phyloP scores from a whole-genome alignment of 2,113 vertebrate species.

The Perca fluviatilis region DNA sequence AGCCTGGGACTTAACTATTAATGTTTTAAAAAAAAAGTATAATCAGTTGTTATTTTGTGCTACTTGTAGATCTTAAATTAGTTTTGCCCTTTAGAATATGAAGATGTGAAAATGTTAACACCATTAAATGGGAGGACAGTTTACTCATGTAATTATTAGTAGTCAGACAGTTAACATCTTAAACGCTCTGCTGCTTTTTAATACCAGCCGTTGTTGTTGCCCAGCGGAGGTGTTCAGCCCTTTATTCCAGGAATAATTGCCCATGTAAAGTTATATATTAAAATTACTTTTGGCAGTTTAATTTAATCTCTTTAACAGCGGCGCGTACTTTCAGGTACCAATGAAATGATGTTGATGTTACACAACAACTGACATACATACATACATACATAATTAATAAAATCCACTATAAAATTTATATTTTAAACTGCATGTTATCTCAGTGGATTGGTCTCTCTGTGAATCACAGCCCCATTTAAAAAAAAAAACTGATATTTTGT shows the following conservation, averaged over 20 bases:
- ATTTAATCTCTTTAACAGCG: neutral
- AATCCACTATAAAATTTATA: neutral
- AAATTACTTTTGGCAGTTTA: neutral
- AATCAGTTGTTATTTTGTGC: neutral
- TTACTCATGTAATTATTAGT: neutral
- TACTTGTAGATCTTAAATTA: no score
- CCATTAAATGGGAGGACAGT: neutral
- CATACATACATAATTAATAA: neutral
- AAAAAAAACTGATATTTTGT: neutral
- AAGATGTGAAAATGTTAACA: neutral
- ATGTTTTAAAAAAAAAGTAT: no score
- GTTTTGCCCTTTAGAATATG: neutral
- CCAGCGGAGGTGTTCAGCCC: neutral
- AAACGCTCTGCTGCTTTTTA: no score
- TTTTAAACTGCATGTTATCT: neutral
- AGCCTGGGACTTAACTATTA: neutral
- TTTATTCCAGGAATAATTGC: slow-evolving; percentile 18
- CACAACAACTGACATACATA: neutral
- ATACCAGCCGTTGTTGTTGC: neutral
- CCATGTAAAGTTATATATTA: neutral
- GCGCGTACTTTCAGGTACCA: neutral
- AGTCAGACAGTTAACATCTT: no score
- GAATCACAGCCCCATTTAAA: neutral
- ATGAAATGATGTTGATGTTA: neutral
- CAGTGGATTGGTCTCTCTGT: neutral